Conservation (phyloP, 2,888 invertebrate species). For the Cantharis lateralis region DNA sequence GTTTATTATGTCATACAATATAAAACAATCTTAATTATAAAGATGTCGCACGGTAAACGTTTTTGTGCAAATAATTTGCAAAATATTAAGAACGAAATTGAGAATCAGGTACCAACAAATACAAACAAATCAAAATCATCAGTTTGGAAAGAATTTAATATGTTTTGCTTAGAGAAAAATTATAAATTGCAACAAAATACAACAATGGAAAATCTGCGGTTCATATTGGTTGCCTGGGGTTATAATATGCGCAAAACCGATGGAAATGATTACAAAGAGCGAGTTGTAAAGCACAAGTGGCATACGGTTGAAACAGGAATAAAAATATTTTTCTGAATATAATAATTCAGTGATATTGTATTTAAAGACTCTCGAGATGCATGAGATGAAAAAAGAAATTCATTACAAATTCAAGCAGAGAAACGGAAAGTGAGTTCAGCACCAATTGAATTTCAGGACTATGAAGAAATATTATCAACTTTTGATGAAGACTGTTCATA, state of each 20-base stretch:
- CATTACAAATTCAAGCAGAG: not conserved
- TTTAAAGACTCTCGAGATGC: conserved; percentile 1
- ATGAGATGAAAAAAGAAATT: not conserved
- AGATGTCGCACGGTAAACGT: too few relatives aligned
- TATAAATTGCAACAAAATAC: not conserved
- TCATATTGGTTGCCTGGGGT: not conserved
- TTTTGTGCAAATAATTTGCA: too few relatives aligned
- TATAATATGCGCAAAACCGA: not conserved
- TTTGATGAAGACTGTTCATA: too few relatives aligned
- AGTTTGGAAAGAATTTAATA: not conserved
- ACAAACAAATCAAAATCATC: not conserved
- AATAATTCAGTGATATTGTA: not conserved
- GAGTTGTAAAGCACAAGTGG: not conserved
- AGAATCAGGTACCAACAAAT: too few relatives aligned
- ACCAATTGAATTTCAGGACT: not conserved
- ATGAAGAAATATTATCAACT: too few relatives aligned
- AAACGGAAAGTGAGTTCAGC: not conserved
- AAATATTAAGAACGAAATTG: too few relatives aligned
- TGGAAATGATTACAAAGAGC: not conserved
- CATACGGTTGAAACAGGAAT: not conserved
- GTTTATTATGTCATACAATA: too few relatives aligned
- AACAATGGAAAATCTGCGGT: not conserved
- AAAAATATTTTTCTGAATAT: not conserved
- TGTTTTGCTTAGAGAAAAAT: not conserved
- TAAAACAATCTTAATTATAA: too few relatives aligned